A percentile compares a stretch with the other conserved stretches of the same genome.
These are phyloP conservation scores for Acrocephalus arundinaceus DNA, from an alignment of 2,113 vertebrate species.

Conservation along the genomic window DNA sequence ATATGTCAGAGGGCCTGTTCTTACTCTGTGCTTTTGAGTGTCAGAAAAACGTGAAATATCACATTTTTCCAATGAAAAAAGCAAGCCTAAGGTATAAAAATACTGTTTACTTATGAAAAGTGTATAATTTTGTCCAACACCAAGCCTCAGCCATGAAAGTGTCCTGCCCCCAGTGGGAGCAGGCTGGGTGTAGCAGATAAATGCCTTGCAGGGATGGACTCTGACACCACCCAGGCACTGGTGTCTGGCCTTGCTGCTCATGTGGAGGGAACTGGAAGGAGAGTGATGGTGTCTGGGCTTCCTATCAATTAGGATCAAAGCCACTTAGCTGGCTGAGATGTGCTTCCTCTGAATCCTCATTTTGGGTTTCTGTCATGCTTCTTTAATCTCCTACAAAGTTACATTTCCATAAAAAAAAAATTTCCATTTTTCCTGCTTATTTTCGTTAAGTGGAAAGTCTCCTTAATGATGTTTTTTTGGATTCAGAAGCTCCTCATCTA, in stretches of 20 bases:
- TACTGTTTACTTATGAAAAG: background rate
- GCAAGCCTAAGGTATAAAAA: background rate
- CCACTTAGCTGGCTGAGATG: background rate
- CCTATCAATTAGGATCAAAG: conserved; percentile 50
- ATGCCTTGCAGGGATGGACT: background rate
- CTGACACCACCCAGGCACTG: accelerated
- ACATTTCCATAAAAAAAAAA: conserved; percentile 40
- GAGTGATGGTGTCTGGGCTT: background rate
- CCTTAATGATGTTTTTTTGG: conserved; percentile 31
- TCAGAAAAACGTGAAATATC: background rate
- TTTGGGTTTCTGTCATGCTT: conserved; percentile 37
- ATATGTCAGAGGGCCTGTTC: background rate
- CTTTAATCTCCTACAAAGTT: conserved; percentile 43
- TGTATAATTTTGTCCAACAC: background rate
- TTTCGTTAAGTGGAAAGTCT: conserved; percentile 27
- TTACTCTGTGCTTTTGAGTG: background rate
- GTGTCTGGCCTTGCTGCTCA: background rate
- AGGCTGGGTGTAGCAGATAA: accelerated
- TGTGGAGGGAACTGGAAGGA: background rate
- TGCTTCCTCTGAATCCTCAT: conserved; percentile 17
- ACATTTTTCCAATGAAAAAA: background rate
- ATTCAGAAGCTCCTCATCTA: conserved; percentile 48
- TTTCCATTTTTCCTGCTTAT: conserved; percentile 34
- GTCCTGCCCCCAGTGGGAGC: background rate
- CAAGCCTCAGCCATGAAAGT: background rate